These are phyloP conservation scores for Drosophila nigricruria DNA, from an alignment of 2,888 invertebrate genomes.

Conservation along the genomic window DNA sequence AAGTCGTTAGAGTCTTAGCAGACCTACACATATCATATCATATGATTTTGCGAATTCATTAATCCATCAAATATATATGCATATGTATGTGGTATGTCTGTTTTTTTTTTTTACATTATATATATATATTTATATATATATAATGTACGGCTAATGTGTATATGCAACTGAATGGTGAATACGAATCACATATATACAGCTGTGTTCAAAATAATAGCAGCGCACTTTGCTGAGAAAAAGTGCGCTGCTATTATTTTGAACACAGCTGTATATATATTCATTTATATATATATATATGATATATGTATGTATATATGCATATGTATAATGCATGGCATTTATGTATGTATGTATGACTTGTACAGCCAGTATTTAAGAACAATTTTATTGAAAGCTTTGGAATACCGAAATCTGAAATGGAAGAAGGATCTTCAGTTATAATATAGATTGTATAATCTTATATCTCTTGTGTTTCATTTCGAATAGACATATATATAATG, in stretches of 20 bases:
- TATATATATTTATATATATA: background rate
- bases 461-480: too few relatives aligned
- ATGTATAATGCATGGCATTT: background rate
- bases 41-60: background rate
- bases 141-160: background rate
- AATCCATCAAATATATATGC: background rate
- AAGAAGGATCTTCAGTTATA: background rate
- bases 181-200: too few relatives aligned
- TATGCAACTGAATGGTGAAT: background rate
- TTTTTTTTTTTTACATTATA: background rate
- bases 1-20: slow-evolving; percentile 14
- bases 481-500: too few relatives aligned
- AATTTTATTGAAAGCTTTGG: background rate
- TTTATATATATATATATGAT: background rate
- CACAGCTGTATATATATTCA: too few relatives aligned
- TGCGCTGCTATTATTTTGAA: too few relatives aligned
- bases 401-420: background rate
- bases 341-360: background rate
- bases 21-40: slow-evolving; percentile 26
- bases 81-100: slow-evolving; percentile 2
- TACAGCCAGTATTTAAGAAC: background rate
- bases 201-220: too few relatives aligned
- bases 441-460: background rate
- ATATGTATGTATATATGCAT: background rate
- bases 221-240: too few relatives aligned